phyloP scores from a whole-genome alignment of 2,888 invertebrate genomes.

The Stictocephala bisonia region DNA sequence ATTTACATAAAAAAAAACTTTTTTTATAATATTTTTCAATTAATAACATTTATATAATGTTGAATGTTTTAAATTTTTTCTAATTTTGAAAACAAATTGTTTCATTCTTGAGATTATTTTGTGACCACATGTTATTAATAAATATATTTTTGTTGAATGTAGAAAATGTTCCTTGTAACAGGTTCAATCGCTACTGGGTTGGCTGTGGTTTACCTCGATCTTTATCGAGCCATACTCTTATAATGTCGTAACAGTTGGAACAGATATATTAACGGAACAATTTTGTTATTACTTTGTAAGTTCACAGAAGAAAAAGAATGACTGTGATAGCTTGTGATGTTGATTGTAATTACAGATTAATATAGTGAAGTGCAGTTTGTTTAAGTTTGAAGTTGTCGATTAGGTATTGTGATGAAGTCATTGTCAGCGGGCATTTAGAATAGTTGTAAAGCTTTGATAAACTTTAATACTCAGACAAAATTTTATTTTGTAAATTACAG shows the following conservation, averaged over 20 bases:
- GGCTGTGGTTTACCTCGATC: conserved; percentile 59
- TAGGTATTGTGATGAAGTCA: background rate
- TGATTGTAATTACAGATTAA: conserved; percentile 50
- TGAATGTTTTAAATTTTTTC: too few relatives aligned
- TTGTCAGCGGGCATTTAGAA: background rate
- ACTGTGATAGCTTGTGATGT: conserved; percentile 59
- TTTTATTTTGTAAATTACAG: background rate
- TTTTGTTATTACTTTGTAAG: conserved; percentile 29
- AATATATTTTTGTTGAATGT: too few relatives aligned
- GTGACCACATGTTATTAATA: too few relatives aligned
- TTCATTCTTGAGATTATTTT: too few relatives aligned
- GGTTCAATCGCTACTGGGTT: conserved; percentile 5
- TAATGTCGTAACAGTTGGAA: conserved; percentile 55
- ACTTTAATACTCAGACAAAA: background rate
- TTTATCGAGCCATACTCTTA: conserved; percentile 51
- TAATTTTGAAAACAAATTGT: too few relatives aligned
- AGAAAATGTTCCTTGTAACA: too few relatives aligned
- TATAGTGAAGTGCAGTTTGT: conserved; percentile 31
- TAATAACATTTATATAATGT: too few relatives aligned
- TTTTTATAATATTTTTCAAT: too few relatives aligned
- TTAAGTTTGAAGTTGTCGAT: background rate
- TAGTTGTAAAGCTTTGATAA: conserved; percentile 1
- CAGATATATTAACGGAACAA: conserved; percentile 19
- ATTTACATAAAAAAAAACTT: too few relatives aligned
- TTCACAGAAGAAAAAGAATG: conserved; percentile 51